Percentiles rank a stretch among this genome's conserved stretches.
Evolutionary conservation across 2,888 invertebrate genomes (phyloP).

Genomic region (Coenonympha glycerion): DNA sequence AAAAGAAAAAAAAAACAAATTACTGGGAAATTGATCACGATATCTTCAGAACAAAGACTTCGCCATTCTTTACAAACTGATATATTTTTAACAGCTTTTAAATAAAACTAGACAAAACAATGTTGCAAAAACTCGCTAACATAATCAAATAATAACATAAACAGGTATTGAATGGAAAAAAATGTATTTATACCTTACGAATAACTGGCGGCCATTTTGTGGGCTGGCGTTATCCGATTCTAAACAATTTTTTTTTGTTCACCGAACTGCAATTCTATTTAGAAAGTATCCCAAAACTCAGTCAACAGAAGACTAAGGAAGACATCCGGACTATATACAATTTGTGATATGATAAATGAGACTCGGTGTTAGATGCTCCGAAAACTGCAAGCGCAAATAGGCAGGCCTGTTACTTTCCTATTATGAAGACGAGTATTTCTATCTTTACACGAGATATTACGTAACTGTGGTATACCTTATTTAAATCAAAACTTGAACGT

Average conservation of each 20-base stretch:
- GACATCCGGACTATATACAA: slow-evolving; percentile 39
- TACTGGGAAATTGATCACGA: slow-evolving; percentile 13
- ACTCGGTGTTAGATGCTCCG: slow-evolving; percentile 45
- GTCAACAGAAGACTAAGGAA: slow-evolving; percentile 39
- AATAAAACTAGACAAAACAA: slow-evolving; percentile 32
- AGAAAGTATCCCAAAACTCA: slow-evolving; percentile 38
- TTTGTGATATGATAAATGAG: slow-evolving; percentile 42
- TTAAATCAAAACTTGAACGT: slow-evolving; percentile 34
- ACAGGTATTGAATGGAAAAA: slow-evolving; percentile 38
- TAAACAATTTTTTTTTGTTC: slow-evolving; percentile 53
- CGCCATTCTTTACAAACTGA: slow-evolving; percentile 24
- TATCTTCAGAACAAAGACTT: slow-evolving; percentile 57
- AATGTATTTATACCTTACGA: slow-evolving; percentile 70
- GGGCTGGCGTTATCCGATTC: slow-evolving; percentile 71
- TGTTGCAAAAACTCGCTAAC: slow-evolving; percentile 26
- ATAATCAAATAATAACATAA: slow-evolving; percentile 18
- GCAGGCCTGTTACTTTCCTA: slow-evolving; percentile 56
- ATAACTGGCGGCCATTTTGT: slow-evolving; percentile 76
- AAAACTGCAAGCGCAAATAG: slow-evolving; percentile 59
- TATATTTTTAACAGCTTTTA: slow-evolving; percentile 25
- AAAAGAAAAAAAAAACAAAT: slow-evolving; percentile 15
- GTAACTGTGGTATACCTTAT: slow-evolving; percentile 41
- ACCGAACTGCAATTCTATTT: slow-evolving; percentile 47
- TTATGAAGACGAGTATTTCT: slow-evolving; percentile 16
- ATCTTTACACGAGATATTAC: slow-evolving; percentile 12